These are phyloP conservation scores for Chironomus striatipennis DNA, from an alignment of 1,140 invertebrate species.

Conservation along the genomic window DNA sequence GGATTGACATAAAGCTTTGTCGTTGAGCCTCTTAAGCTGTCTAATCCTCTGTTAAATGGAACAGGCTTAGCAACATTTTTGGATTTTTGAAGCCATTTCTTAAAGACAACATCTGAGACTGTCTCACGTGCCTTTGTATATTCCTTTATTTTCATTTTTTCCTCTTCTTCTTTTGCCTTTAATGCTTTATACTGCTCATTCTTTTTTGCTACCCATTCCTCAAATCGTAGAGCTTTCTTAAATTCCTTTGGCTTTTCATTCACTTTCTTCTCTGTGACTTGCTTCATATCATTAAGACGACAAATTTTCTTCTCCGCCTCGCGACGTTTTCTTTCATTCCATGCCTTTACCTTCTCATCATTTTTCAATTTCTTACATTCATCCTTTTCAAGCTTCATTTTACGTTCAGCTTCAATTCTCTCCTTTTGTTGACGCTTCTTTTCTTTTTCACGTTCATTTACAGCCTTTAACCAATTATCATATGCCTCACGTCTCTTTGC, in stretches of 20 bases:
- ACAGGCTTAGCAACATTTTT: slow-evolving; percentile 33
- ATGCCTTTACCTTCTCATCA: not conserved
- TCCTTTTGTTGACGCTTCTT: not conserved
- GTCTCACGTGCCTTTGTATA: not conserved
- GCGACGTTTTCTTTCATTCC: not conserved
- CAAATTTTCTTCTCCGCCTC: not conserved
- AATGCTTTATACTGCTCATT: not conserved
- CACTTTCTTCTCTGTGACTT: not conserved
- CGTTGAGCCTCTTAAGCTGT: slow-evolving; percentile 32
- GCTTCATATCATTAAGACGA: not conserved
- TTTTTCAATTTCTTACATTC: not conserved
- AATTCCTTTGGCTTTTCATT: not conserved
- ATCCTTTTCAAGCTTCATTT: not conserved
- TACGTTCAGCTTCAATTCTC: not conserved
- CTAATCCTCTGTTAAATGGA: slow-evolving; percentile 33
- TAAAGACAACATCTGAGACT: slow-evolving; percentile 24
- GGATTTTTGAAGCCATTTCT: slow-evolving; percentile 28
- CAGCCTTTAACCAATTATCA: not conserved
- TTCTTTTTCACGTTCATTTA: not conserved
- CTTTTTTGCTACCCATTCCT: not conserved
- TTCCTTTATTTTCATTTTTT: not conserved
- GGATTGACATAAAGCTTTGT: slow-evolving; percentile 32
- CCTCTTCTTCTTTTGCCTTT: not conserved
- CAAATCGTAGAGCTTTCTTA: not conserved
- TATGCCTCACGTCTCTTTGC: not conserved